Conservation (phyloP, 1,140 invertebrate genomes). For the Archivesica marissinica region DNA sequence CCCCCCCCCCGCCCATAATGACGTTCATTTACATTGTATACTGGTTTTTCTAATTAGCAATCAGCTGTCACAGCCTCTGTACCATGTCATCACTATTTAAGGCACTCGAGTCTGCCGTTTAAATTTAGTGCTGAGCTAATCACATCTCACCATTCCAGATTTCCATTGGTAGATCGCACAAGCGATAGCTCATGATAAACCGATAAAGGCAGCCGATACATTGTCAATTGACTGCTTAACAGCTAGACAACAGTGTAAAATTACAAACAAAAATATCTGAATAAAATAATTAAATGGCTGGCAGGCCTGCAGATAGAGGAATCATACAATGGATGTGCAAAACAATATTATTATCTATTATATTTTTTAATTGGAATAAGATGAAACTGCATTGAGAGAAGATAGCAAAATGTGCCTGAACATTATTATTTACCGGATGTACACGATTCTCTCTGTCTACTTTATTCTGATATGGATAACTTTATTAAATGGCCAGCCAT, state of each 20-base stretch:
- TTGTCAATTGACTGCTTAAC: not conserved
- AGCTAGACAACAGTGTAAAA: not conserved
- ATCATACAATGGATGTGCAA: too few relatives aligned
- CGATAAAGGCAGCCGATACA: not conserved
- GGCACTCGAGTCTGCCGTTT: not conserved
- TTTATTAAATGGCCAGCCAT: not conserved
- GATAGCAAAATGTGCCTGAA: not conserved
- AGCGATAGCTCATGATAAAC: not conserved
- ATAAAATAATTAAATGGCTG: not conserved
- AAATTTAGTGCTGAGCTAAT: constrained; percentile 45
- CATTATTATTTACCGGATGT: not conserved
- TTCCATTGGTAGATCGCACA: not conserved
- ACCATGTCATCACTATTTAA: constrained; percentile 21
- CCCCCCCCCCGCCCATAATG: too few relatives aligned
- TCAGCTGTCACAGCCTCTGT: constrained; percentile 34
- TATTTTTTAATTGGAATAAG: too few relatives aligned
- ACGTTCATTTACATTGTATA: too few relatives aligned
- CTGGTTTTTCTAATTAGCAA: constrained; percentile 1
- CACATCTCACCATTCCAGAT: not conserved
- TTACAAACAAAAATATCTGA: not conserved
- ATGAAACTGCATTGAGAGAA: too few relatives aligned
- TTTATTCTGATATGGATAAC: not conserved
- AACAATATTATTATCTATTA: too few relatives aligned
- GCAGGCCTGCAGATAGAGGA: too few relatives aligned
- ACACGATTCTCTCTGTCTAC: not conserved